Base-by-base conservation (phyloP, 2,888 invertebrate genomes). In the Chloromyia formosa region DNA sequence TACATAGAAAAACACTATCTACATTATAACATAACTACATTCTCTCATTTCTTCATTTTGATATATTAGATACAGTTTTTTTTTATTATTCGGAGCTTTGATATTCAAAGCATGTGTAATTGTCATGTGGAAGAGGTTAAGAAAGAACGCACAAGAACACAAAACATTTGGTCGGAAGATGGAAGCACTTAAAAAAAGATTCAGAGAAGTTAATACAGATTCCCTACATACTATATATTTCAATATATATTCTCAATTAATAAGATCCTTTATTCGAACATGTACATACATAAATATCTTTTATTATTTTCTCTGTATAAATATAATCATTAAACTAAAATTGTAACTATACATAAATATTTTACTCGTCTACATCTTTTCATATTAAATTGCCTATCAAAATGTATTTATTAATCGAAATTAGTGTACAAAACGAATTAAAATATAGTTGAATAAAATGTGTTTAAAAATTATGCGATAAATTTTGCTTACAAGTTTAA, bases 101-200 rank as follows among this genome's bases (percentile, higher is more conserved):
- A 79, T 78, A 79, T 79, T 79, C 78, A 79, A 79, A 75, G 79
- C 79, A 35, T 35, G 27, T 35, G 2, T 35, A 35, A 7, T n/a
- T 2, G 27, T 35, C 27, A 35, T 35, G 27, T 7, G 27, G 2
- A 35, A 4, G 7, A 35, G 27, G 27, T 35, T 35, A 4, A 35
- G 7, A 35, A 35, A 35, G 3, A n/a, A n/a, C n/a, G n/a, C n/a
- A n/a, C n/a, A n/a, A n/a, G n/a, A n/a, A n/a, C n/a, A n/a, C n/a
- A n/a, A n/a, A n/a, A n/a, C n/a, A n/a, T n/a, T n/a, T n/a, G n/a
- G n/a, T n/a, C n/a, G n/a, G n/a, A n/a, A n/a, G n/a, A n/a, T n/a
- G n/a, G n/a, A n/a, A n/a, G n/a, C n/a, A n/a, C n/a, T n/a, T n/a
- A n/a, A n/a, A n/a, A n/a, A n/a, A n/a, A n/a, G n/a, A n/a, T n/a